Evolutionary conservation across 2,113 vertebrate genomes (phyloP), one percentile per base, ranked within the genome.

Genomic region (Psittacara wagleri): DNA sequence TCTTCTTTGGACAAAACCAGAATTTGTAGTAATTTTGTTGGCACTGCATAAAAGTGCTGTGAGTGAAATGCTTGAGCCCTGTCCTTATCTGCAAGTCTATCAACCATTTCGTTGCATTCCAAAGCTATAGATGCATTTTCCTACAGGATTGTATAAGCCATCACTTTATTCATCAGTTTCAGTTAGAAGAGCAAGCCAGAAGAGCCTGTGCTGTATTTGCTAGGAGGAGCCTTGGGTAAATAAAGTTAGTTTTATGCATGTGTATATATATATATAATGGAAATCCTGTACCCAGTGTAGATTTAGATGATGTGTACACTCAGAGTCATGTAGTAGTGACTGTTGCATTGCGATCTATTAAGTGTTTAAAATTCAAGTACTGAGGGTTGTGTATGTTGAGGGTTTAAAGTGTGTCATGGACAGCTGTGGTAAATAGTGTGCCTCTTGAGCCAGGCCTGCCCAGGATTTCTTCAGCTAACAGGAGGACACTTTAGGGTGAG

Each of bases 1-100:
- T 89, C 57, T 82, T 11, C 76, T 88, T 86, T 76, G 61, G 62
- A 92, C 88, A 92, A 88, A 94, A 61, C 61, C 82, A 33, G 83
- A 85, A 83, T 92, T 43, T 81, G 68, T 61, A 76, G 57, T 64
- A 25, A 16, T 83, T 86, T 74, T 59, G 17, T 67, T 96, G 94
- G 94, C 94, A 68, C 69, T 29, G 24, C 73, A 68, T 95, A 52
- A 79, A 96, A 95, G 94, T 28, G 39, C 48, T 0, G 13, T 31
- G 88, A 43, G 28, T 39, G 73, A 78, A 93, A 62, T 48, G 4
- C 64, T 90, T 62, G 61, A 92, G 59, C 64, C 29, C 9, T 33
- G 37, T 17, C 35, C 24, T 74, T 78, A 52, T 88, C 90, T 95
- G 73, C 70, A 49, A 28, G 86, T 44, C 64, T 70, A 12, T 81